A percentile compares a stretch with the other conserved stretches of the same genome.
phyloP scores from a whole-genome alignment of 2,888 invertebrate species.

The Cantharis lateralis region DNA sequence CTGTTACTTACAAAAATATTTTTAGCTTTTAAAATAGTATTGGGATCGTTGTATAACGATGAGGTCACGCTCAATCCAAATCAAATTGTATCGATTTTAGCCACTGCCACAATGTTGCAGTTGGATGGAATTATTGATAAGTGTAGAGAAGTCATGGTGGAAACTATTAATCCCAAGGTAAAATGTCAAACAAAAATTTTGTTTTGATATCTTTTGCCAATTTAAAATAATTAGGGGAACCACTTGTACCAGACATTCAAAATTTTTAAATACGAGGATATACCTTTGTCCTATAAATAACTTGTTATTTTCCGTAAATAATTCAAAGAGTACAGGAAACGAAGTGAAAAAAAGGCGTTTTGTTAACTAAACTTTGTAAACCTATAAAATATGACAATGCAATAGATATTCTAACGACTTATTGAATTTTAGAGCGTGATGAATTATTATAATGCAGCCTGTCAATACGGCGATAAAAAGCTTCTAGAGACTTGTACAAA shows the following conservation, averaged over 20 bases:
- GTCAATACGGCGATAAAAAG: slow-evolving; percentile 67
- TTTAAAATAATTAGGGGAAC: too few species aligned
- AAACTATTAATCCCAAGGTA: slow-evolving; percentile 70
- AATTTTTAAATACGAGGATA: too few species aligned
- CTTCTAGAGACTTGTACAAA: slow-evolving; percentile 67
- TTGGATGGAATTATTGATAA: slow-evolving; percentile 73
- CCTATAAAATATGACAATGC: too few species aligned
- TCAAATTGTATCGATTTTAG: slow-evolving; percentile 69
- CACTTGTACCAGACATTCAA: too few species aligned
- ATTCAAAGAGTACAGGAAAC: too few species aligned
- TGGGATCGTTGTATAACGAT: slow-evolving; percentile 78
- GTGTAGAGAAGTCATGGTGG: slow-evolving; percentile 74
- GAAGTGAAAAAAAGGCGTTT: too few species aligned
- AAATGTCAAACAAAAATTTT: background rate
- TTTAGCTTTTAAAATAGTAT: slow-evolving; percentile 69
- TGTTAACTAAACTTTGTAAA: too few species aligned
- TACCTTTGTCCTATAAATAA: too few species aligned
- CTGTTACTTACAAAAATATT: slow-evolving; percentile 29
- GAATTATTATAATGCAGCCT: slow-evolving; percentile 69
- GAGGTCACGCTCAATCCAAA: slow-evolving; percentile 72
- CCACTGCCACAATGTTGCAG: slow-evolving; percentile 76
- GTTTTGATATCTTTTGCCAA: too few species aligned
- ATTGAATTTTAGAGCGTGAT: slow-evolving; percentile 64
- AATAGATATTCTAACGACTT: background rate
- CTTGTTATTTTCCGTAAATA: too few species aligned